Base-by-base conservation (phyloP, 37 sponge, comb jelly and placozoan species). In the Aplysina aerophoba region DNA sequence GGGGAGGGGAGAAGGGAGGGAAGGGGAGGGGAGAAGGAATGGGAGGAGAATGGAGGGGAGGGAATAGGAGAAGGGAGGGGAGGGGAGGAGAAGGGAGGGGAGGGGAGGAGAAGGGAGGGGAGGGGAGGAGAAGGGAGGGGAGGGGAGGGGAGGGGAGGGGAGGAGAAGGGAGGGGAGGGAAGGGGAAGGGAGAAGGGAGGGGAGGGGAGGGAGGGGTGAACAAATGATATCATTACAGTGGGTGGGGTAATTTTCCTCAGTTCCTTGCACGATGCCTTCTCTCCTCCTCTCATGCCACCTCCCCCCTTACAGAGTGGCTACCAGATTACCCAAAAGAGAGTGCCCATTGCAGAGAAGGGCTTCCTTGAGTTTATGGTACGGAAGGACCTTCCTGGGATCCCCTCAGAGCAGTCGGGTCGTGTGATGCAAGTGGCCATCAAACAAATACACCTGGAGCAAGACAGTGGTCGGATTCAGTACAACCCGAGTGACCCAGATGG, bases 261-360 rank as follows among this genome's bases (percentile, higher is more conserved):
- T n/a, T n/a, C n/a, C n/a, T n/a, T n/a, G n/a, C n/a, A n/a, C n/a
- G n/a, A n/a, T n/a, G n/a, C n/a, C n/a, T n/a, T n/a, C n/a, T n/a
- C n/a, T n/a, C 50, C 50, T 8, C 8, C 50, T 8, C 50, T 44
- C 3, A 44, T 44, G 50, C 50, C 3, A 57, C 28, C 16, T 35
- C 56, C 19, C 28, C 62, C 21, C 38, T 24, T 79, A 24, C 35
- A 88, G 88, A 41, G 81, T 65, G 89, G 93, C 0, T 92, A 89
- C 59, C 93, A 92, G 56, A 92, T 92, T 38, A 92, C 89, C 24
- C 93, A 92, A 66, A 53, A 88, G 6, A 65, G 93, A 37, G 88
- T 89, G 27, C 89, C 93, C 8, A 28, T 92, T 31, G 93, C 89
- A 53, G 75, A 61, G 37, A 87, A 72, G 34, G 93, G 93, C 20